Base-by-base conservation (phyloP, 2,797 vertebrate genomes). In the Phylloscopus collybita region DNA sequence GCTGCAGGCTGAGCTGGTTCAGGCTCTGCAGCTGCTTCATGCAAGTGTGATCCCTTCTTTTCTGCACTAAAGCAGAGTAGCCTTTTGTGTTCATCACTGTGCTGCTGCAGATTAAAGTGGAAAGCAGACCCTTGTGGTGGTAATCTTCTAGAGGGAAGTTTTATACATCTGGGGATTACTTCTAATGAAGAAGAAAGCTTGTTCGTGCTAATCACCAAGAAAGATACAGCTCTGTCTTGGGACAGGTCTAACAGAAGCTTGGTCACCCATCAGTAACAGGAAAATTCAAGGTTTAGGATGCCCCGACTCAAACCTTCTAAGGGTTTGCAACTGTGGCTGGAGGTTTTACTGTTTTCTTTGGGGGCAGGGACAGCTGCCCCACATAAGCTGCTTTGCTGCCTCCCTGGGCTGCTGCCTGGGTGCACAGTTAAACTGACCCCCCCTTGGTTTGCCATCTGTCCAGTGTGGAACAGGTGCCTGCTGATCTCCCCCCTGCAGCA, bases 331-430 rank as follows among this genome's bases (percentile, higher is more conserved):
- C 25, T 54, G 42, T 54, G 22, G 7, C 27, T 75, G 56, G 40
- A 56, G 26, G 13, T 71, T 91, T 71, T 80, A 20, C 21, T 76
- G 53, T 57, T 74, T 71, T n/a, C 40, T 73, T 64, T 76, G 64
- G 51, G 69, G 71, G 72, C 64, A 62, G 60, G 54, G 44, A 30
- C 38, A 82, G 89, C 75, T 87, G 67, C 57, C 40, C 51, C 40
- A 30, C 15, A 2, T 80, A 91, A 96, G 72, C 79, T 93, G 45
- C 87, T 92, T 94, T 92, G 45, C 56, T 91, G 53, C 59, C 65
- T 90, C 18, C 1, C 72, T 53, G 50, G 23, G 23, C 51, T 64
- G 84, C 44, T 93, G 78, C 54, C 20, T 36, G 40, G 40, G 34
- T 86, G 56, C 42, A 6, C 8, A 25, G 79, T 60, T 73, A 71